phyloP scores from a whole-genome alignment of 2,113 vertebrate species.

The Megaleporinus macrocephalus region DNA sequence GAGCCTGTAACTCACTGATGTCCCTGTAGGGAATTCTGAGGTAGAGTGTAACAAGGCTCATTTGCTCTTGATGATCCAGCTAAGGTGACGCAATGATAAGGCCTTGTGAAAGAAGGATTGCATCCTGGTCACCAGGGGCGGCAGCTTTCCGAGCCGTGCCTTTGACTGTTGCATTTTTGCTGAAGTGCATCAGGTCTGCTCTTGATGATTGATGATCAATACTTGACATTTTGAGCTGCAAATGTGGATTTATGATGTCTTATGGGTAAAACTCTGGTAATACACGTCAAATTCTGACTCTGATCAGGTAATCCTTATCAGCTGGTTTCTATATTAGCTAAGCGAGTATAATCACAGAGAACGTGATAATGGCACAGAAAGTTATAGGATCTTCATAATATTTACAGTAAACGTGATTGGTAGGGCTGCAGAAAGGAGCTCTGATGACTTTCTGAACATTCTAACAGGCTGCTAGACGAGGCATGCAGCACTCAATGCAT shows the following conservation, averaged over 20 bases:
- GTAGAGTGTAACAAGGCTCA: conserved; percentile 68
- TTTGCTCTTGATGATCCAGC: conserved; percentile 73
- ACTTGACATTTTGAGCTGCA: conserved; percentile 10
- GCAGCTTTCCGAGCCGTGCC: conserved; percentile 50
- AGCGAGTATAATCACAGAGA: not conserved
- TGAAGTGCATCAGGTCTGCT: conserved; percentile 31
- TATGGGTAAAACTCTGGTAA: conserved; percentile 11
- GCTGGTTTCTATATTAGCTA: conserved; percentile 17
- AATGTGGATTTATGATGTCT: conserved; percentile 24
- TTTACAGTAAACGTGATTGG: not conserved
- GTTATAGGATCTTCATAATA: not conserved
- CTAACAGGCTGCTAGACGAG: conserved; percentile 18
- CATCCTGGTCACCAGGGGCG: conserved; percentile 56
- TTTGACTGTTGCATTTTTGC: conserved; percentile 32
- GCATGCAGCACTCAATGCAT: not conserved
- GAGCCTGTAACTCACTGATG: conserved; percentile 58
- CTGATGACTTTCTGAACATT: conserved; percentile 23
- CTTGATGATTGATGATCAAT: conserved; percentile 19
- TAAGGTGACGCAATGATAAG: conserved; percentile 59
- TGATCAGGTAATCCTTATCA: conserved; percentile 25
- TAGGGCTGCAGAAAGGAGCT: conserved; percentile 4
- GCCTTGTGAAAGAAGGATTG: conserved; percentile 35
- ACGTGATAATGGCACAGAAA: conserved; percentile 1
- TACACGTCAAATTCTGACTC: conserved; percentile 11
- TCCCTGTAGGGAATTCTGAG: conserved; percentile 62